Evolutionary conservation across 1,140 invertebrate species (phyloP), one percentile per base, ranked within the genome.

Genomic region (Leptinotarsa texana): DNA sequence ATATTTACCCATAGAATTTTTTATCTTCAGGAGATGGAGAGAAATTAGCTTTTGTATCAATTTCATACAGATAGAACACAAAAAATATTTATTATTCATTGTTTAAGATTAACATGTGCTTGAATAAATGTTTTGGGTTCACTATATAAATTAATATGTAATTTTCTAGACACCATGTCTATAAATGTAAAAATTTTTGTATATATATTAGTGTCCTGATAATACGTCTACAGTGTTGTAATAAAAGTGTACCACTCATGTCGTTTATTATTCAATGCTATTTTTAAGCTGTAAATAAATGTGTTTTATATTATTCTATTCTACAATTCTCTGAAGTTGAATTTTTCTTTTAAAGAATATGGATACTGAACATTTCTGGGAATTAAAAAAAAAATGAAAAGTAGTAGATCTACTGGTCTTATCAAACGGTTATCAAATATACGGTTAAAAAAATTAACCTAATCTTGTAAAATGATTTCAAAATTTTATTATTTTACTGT

Each of bases 181-280:
- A 65, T 74, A 77, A 75, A 68, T 77, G 72, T 77, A 74, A 48
- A 76, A 77, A 77, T 63, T 49, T 51, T 69, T 77, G 51, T 77
- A 71, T 77, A 77, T 74, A 76, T 75, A 74, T 77, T 74, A 73
- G 24, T 77, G 72, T 77, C 69, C 42, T 47, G 73, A 74, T 69
- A 63, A 33, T 73, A 48, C 66, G 70, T 73, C 66, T 51, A 75
- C n/a, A 71, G 75, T 77, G 75, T 77, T 76, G 75, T 77, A 77
- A 74, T 70, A 69, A 77, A 70, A 74, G 49, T 57, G 6, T 57
- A 57, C n/a, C 33, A 42, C 33, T 42, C 8, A 42, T 42, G 8
- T 42, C 8, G 33, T 42, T 42, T 42, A 42, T 42, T 42, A 42
- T 42, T 42, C 11, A 42, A 42, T 42, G 33, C 33, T 42, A 11